These are phyloP conservation scores for Ichneumon xanthorius DNA, from an alignment of 2,888 invertebrate genomes.

Conservation along the genomic window DNA sequence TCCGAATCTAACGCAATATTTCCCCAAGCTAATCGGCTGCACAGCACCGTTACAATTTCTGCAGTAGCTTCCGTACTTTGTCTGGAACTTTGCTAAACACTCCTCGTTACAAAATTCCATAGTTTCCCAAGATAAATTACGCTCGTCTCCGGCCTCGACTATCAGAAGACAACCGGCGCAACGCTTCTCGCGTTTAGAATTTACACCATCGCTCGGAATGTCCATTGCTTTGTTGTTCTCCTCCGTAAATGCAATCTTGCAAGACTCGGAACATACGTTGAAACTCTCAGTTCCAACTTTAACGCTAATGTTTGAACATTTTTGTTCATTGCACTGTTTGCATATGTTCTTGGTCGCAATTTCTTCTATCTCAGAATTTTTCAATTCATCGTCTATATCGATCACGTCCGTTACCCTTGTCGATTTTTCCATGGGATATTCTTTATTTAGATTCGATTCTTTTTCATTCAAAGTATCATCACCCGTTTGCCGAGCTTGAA, in stretches of 20 bases:
- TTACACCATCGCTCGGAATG: constrained; percentile 82
- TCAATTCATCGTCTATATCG: constrained; percentile 86
- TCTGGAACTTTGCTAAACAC: constrained; percentile 89
- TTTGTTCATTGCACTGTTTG: constrained; percentile 81
- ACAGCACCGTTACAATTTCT: constrained; percentile 93
- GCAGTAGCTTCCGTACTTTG: constrained; percentile 87
- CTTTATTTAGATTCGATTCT: constrained; percentile 25
- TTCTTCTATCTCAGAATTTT: constrained; percentile 80
- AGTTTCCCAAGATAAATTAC: constrained; percentile 94
- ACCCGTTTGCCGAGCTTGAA: constrained; percentile 75
- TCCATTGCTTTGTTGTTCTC: constrained; percentile 81
- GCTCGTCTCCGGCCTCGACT: constrained; percentile 87
- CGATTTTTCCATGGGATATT: constrained; percentile 58
- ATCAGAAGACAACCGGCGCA: constrained; percentile 82
- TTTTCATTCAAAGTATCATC: neutral
- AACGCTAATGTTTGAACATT: constrained; percentile 83
- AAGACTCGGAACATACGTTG: constrained; percentile 81
- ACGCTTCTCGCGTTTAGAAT: constrained; percentile 82
- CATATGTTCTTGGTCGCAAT: constrained; percentile 75
- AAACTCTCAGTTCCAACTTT: constrained; percentile 85
- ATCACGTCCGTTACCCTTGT: constrained; percentile 77
- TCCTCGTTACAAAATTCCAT: constrained; percentile 97
- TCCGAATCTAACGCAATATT: constrained; percentile 97
- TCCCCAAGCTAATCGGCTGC: constrained; percentile 92
- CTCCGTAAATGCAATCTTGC: constrained; percentile 78